phyloP scores from a whole-genome alignment of 2,888 invertebrate species.

The Beris chalybata region DNA sequence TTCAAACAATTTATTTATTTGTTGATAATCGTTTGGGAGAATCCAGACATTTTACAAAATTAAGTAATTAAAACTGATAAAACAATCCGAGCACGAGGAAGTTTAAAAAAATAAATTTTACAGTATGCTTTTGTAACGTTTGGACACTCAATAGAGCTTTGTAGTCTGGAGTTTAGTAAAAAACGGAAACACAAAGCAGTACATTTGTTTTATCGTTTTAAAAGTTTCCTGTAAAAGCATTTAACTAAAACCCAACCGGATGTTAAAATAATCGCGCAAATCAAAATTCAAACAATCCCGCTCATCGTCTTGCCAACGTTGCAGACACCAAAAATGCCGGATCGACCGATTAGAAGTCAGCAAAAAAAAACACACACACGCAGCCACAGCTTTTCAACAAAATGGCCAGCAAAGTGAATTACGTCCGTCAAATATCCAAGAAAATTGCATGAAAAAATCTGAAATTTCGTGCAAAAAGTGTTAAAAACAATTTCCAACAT shows the following conservation, averaged over 20 bases:
- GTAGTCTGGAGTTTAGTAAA: too few species aligned
- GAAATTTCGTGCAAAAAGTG: too few species aligned
- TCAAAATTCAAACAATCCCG: too few species aligned
- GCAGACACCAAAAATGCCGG: conserved; percentile 1
- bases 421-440: not conserved
- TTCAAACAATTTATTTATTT: not conserved
- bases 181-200: not conserved
- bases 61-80: not conserved
- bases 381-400: conserved; percentile 61
- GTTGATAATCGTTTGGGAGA: not conserved
- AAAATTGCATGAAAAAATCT: conserved; percentile 11
- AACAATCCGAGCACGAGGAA: too few species aligned
- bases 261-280: too few species aligned
- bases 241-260: not conserved
- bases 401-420: conserved; percentile 56
- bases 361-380: conserved; percentile 15
- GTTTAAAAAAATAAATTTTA: too few species aligned
- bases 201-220: too few species aligned
- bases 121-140: too few species aligned
- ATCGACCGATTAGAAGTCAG: conserved; percentile 21
- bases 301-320: conserved; percentile 1
- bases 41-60: not conserved
- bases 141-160: too few species aligned
- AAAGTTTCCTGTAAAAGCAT: not conserved
- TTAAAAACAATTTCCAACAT: too few species aligned